These are phyloP conservation scores for Cantharis lateralis DNA, from an alignment of 2,888 invertebrate species.

Conservation along the genomic window DNA sequence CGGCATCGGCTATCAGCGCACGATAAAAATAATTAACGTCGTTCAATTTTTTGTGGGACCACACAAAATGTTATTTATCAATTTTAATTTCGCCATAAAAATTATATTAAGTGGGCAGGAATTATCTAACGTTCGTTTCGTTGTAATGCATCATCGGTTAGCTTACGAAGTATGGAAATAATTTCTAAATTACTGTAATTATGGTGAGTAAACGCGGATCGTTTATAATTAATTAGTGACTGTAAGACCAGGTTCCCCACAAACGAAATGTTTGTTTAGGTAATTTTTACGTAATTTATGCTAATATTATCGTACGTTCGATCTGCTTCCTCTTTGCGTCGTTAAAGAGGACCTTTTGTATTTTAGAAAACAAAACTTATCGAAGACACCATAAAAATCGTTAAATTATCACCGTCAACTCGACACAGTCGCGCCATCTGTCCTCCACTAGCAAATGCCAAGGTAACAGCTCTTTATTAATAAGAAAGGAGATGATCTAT, in stretches of 20 bases:
- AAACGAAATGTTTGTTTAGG: not conserved
- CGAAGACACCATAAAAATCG: not conserved
- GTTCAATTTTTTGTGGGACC: not conserved
- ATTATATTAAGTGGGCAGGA: not conserved
- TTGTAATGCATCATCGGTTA: not conserved
- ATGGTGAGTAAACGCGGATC: constrained; percentile 6
- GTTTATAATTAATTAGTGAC: constrained; percentile 1
- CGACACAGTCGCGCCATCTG: not conserved
- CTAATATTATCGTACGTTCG: not conserved
- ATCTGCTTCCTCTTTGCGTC: not conserved
- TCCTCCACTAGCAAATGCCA: no score
- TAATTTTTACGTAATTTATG: not conserved
- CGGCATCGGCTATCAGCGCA: not conserved
- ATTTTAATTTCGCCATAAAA: not conserved
- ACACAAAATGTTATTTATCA: not conserved
- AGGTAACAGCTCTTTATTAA: no score
- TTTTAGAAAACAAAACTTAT: not conserved
- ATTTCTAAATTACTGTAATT: constrained; percentile 23
- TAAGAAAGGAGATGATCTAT: no score
- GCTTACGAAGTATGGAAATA: constrained; percentile 16
- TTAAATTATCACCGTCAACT: not conserved
- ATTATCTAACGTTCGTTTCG: not conserved
- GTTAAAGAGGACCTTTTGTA: not conserved
- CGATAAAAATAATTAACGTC: not conserved
- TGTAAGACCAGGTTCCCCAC: not conserved